Conservation (phyloP, 2,113 vertebrate species). For the Amphilophus citrinellus region DNA sequence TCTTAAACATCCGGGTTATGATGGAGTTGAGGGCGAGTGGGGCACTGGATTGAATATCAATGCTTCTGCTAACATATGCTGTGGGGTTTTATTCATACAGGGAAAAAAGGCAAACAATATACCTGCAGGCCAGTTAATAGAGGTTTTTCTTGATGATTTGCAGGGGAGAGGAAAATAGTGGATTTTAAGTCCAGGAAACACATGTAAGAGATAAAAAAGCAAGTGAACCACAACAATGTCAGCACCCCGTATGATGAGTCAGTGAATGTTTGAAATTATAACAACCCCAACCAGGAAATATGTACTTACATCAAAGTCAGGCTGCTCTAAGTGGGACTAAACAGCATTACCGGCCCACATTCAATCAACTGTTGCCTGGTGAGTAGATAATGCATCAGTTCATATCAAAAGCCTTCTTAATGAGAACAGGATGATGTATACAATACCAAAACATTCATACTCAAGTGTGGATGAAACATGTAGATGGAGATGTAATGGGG, state of each 20-base stretch:
- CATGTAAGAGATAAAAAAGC: constrained; percentile 64
- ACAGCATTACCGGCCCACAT: constrained; percentile 69
- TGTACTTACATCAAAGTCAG: constrained; percentile 79
- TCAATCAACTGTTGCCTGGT: constrained; percentile 75
- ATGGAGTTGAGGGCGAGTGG: constrained; percentile 38
- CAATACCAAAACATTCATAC: constrained; percentile 62
- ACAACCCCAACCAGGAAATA: constrained; percentile 77
- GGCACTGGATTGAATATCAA: constrained; percentile 64
- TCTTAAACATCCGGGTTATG: constrained; percentile 75
- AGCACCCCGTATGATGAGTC: constrained; percentile 75
- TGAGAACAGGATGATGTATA: constrained; percentile 75
- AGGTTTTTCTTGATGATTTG: constrained; percentile 56
- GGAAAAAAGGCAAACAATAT: constrained; percentile 55
- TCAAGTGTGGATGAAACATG: constrained; percentile 66
- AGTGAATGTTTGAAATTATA: constrained; percentile 76
- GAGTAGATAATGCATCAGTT: constrained; percentile 78
- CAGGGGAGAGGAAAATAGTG: constrained; percentile 52
- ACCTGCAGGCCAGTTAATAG: constrained; percentile 56
- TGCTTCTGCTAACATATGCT: constrained; percentile 46
- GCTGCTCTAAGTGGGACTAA: constrained; percentile 66
- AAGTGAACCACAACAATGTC: constrained; percentile 72
- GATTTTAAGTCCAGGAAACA: constrained; percentile 69
- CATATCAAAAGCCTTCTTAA: constrained; percentile 78
- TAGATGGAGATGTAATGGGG: constrained; percentile 62
- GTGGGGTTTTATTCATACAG: constrained; percentile 35